Conservation (phyloP, 2,888 invertebrate species). For the Drosophila fungiperda region DNA sequence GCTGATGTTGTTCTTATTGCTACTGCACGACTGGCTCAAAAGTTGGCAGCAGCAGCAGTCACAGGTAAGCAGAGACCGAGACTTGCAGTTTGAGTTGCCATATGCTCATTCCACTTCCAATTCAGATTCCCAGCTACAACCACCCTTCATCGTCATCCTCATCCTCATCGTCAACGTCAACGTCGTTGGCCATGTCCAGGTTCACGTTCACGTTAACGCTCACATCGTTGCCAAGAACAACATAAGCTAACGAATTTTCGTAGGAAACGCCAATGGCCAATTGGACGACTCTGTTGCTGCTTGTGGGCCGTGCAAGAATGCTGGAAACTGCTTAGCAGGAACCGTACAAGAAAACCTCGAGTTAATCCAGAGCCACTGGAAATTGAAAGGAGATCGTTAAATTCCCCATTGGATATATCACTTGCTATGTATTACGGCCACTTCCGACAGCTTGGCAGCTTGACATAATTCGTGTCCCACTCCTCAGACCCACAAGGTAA, state of each 20-base stretch:
- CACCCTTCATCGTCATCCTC: neutral
- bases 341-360: constrained; percentile 51
- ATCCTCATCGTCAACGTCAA: neutral
- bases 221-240: constrained; percentile 74
- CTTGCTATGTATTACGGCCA: constrained; percentile 38
- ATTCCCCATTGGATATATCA: constrained; percentile 46
- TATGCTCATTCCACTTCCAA: constrained; percentile 25
- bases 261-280: constrained; percentile 71
- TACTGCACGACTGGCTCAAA: constrained; percentile 49
- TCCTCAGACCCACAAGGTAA: neutral
- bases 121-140: neutral
- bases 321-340: constrained; percentile 45
- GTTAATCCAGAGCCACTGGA: constrained; percentile 34
- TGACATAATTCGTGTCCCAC: constrained; percentile 34
- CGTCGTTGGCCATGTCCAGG: neutral
- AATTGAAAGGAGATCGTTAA: constrained; percentile 67
- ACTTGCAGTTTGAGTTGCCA: constrained; percentile 48
- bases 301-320: constrained; percentile 45
- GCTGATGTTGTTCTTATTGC: constrained; percentile 56
- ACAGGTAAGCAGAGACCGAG: constrained; percentile 37
- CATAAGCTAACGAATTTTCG: constrained; percentile 66
- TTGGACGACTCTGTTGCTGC: constrained; percentile 26
- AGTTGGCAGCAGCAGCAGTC: constrained; percentile 49
- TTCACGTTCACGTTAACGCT: constrained; percentile 36
- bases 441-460: constrained; percentile 55